phyloP scores from a whole-genome alignment of 2,797 vertebrate species.

The Pagetopsis macropterus region DNA sequence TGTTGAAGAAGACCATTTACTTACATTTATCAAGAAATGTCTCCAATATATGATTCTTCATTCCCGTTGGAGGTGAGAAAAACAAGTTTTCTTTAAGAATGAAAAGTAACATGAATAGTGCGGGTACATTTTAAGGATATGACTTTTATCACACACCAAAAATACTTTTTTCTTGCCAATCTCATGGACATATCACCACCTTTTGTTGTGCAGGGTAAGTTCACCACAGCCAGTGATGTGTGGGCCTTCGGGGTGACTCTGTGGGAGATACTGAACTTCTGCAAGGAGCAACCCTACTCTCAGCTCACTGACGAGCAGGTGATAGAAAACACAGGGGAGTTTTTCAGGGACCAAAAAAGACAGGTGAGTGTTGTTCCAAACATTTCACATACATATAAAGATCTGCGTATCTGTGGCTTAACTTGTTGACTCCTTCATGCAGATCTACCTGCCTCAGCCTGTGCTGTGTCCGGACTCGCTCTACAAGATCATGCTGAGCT shows the following conservation, averaged over 20 bases:
- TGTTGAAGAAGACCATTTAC: too few relatives aligned
- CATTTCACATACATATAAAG: neutral
- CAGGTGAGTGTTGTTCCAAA: constrained; percentile 82
- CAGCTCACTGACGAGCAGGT: constrained; percentile 98
- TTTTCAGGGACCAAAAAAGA: constrained; percentile 97
- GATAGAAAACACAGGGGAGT: constrained; percentile 98
- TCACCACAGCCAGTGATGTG: constrained; percentile 96
- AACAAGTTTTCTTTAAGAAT: too few relatives aligned
- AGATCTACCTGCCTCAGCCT: constrained; percentile 97
- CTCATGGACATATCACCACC: neutral
- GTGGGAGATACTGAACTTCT: constrained; percentile 97
- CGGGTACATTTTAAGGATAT: neutral
- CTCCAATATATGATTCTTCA: too few relatives aligned
- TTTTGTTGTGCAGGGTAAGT: constrained; percentile 88
- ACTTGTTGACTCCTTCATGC: constrained; percentile 1
- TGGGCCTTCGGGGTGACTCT: constrained; percentile 97
- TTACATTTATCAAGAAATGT: too few relatives aligned
- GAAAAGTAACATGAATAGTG: too few relatives aligned
- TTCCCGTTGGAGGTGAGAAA: too few relatives aligned
- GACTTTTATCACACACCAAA: neutral
- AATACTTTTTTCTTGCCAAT: neutral
- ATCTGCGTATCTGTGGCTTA: neutral
- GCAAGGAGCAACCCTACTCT: constrained; percentile 96
- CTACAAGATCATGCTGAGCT: constrained; percentile 98
- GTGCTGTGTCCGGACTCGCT: constrained; percentile 91